phyloP scores from a whole-genome alignment of 1,140 invertebrate genomes.

The Brachystomella parvula region DNA sequence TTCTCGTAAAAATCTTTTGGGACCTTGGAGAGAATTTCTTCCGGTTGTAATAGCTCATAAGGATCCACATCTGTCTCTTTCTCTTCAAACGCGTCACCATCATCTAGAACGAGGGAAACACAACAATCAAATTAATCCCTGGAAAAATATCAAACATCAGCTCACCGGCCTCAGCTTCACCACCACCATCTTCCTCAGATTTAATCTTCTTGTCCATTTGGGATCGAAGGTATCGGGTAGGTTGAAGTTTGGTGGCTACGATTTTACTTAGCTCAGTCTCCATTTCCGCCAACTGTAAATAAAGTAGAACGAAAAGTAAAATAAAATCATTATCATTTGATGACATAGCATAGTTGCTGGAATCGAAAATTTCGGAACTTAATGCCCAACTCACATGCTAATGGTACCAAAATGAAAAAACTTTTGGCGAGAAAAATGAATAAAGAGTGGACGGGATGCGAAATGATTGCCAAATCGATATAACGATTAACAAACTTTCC shows the following conservation, averaged over 20 bases:
- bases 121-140: not conserved
- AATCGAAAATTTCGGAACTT: too few species aligned
- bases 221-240: constrained; percentile 73
- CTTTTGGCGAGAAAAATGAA: too few species aligned
- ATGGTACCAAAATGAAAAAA: too few species aligned
- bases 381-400: too few species aligned
- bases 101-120: not conserved
- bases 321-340: not conserved
- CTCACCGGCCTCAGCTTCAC: constrained; percentile 12
- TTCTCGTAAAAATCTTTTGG: constrained; percentile 96
- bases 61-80: constrained; percentile 73
- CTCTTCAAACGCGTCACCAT: constrained; percentile 49
- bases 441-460: too few species aligned
- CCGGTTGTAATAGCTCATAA: constrained; percentile 80
- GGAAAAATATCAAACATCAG: not conserved
- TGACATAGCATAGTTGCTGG: too few species aligned
- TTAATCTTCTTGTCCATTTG: constrained; percentile 71
- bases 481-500: not conserved
- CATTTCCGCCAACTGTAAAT: constrained; percentile 65
- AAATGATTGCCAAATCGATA: not conserved
- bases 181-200: constrained; percentile 49
- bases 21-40: constrained; percentile 84
- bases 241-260: constrained; percentile 59
- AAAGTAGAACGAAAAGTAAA: constrained; percentile 13
- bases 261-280: constrained; percentile 79